Conservation (phyloP, 2,113 vertebrate genomes). For the Orycteropus afer region DNA sequence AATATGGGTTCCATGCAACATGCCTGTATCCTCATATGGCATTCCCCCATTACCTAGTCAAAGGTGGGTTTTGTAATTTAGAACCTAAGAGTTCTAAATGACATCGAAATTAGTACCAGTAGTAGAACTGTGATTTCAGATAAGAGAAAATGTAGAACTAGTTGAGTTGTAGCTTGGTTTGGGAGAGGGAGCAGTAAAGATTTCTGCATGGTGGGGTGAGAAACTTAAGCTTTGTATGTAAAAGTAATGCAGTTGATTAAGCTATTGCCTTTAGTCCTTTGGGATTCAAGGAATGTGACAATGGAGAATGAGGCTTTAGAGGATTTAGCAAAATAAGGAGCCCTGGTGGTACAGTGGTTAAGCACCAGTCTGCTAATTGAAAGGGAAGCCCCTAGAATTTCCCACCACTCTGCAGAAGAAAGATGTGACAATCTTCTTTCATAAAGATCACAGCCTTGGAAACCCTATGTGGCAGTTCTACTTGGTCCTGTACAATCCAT, state of each 20-base stretch:
- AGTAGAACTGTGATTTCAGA: background rate
- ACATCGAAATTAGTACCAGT: background rate
- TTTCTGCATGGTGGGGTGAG: background rate
- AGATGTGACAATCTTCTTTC: background rate
- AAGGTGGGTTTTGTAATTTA: background rate
- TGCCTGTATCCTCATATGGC: background rate
- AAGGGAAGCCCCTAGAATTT: background rate
- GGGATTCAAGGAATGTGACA: background rate
- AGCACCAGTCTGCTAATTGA: background rate
- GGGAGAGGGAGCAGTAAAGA: background rate
- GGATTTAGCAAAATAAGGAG: too few relatives aligned
- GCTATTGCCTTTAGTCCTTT: background rate
- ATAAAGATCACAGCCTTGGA: background rate
- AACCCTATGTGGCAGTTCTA: background rate
- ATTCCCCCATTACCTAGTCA: background rate
- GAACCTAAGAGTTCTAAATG: background rate
- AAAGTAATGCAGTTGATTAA: background rate
- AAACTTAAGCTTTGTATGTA: background rate
- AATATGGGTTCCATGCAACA: background rate
- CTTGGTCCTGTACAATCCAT: background rate
- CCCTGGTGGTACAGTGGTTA: background rate
- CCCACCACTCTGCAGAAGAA: background rate
- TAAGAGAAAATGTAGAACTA: conserved; percentile 1
- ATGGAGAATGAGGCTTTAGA: background rate
- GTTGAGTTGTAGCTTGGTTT: background rate